Percentiles rank a stretch among this genome's conserved stretches.
Evolutionary conservation across 2,797 vertebrate species (phyloP).

Genomic region (Epinephelus coioides): DNA sequence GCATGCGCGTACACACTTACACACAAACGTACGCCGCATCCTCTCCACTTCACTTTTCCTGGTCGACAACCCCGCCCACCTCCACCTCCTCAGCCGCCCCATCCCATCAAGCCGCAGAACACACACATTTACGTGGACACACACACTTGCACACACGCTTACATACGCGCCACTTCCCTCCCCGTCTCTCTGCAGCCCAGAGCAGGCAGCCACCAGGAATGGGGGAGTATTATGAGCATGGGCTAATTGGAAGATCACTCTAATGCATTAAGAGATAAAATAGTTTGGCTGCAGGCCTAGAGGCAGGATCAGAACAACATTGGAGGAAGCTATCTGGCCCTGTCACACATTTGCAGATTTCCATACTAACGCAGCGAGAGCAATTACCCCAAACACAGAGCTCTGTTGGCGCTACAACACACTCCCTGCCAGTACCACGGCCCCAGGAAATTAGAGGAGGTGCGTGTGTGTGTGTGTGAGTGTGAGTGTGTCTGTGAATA

Average conservation of each 20-base stretch:
- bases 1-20: conserved; percentile 67
- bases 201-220: conserved; percentile 93
- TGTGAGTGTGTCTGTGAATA: conserved; percentile 67
- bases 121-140: conserved; percentile 59
- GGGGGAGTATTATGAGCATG: conserved; percentile 97
- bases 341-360: conserved; percentile 99
- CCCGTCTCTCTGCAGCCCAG: conserved; percentile 65
- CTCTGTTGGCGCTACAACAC: conserved; percentile 95
- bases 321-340: conserved; percentile 99
- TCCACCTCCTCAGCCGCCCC: conserved; percentile 52
- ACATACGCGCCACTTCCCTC: conserved; percentile 49
- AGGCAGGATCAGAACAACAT: conserved; percentile 98
- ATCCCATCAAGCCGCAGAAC: conserved; percentile 67
- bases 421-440: conserved; percentile 90
- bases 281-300: conserved; percentile 99
- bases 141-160: conserved; percentile 58
- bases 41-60: conserved; percentile 78
- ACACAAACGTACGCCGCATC: conserved; percentile 64
- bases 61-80: conserved; percentile 63
- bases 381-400: conserved; percentile 95
- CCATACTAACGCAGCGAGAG: conserved; percentile 99
- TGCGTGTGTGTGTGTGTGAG: conserved; percentile 61
- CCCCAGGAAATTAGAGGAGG: conserved; percentile 85
- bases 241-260: conserved; percentile 99
- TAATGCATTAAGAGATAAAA: conserved; percentile 99